Percentiles rank a stretch among this genome's conserved stretches.
These are phyloP conservation scores for Semnornis frantzii DNA, from an alignment of 2,113 vertebrate species.

Conservation along the genomic window DNA sequence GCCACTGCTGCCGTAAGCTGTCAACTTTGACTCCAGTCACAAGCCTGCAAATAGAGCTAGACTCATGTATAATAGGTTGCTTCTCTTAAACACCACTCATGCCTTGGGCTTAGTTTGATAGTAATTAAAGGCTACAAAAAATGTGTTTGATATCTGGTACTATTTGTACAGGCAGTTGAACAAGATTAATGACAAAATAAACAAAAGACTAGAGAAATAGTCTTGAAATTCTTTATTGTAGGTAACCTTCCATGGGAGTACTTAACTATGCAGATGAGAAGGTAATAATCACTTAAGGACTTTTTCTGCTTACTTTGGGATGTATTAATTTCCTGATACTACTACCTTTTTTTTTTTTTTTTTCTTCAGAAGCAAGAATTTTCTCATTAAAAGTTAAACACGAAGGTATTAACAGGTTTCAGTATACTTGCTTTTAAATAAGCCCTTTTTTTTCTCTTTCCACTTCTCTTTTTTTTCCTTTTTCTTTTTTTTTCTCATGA, in stretches of 20 bases:
- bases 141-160: not conserved
- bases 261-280: not conserved
- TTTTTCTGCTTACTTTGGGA: not conserved
- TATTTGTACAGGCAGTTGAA: not conserved
- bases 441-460: not conserved
- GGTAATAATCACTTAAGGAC: accelerated
- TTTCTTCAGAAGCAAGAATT: not conserved
- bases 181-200: not conserved
- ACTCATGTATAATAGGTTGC: not conserved
- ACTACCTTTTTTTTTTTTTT: not conserved
- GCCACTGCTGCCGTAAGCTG: not conserved
- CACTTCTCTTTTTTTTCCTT: not conserved
- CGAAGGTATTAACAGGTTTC: not conserved
- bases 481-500: not conserved
- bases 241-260: not conserved
- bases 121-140: conserved; percentile 5
- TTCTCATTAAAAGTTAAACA: not conserved
- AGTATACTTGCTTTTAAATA: not conserved
- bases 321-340: not conserved
- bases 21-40: not conserved
- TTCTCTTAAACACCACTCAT: not conserved
- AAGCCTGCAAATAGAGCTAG: not conserved
- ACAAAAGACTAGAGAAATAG: not conserved
- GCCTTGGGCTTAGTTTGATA: not conserved
- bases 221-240: not conserved